Conservation (phyloP, 2,113 vertebrate species). For the Psammodynastes pulverulentus region DNA sequence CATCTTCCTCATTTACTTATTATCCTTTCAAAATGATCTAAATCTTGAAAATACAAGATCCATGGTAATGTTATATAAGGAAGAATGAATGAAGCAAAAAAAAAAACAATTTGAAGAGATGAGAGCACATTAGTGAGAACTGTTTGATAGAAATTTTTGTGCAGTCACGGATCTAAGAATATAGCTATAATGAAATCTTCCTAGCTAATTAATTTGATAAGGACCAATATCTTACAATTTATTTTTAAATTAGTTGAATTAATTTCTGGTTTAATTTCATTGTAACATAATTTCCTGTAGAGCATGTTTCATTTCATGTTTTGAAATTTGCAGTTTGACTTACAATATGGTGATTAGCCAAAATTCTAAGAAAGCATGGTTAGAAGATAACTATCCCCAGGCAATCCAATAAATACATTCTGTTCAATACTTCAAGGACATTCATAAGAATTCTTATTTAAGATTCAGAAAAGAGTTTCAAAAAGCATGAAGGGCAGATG, state of each 20-base stretch:
- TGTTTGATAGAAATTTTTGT: neutral
- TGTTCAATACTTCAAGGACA: neutral
- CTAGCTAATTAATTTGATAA: conserved; percentile 36
- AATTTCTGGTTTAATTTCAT: conserved; percentile 10
- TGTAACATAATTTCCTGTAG: conserved; percentile 20
- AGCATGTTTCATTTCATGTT: neutral
- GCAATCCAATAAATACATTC: neutral
- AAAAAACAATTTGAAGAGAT: neutral
- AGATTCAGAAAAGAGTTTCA: conserved; percentile 24
- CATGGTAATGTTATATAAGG: neutral
- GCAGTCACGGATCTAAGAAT: neutral
- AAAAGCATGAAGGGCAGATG: conserved; percentile 29
- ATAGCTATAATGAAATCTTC: neutral
- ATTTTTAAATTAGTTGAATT: conserved; percentile 3
- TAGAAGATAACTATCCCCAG: neutral
- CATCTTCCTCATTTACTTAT: neutral
- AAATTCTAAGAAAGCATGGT: neutral
- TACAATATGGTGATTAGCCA: neutral
- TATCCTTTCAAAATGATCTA: neutral
- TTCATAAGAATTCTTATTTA: conserved; percentile 10
- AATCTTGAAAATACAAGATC: neutral
- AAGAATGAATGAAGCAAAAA: neutral
- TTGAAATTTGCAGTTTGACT: neutral
- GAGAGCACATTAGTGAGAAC: neutral
- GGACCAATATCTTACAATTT: conserved; percentile 24